phyloP scores from a whole-genome alignment of 30 jellyfish, hydroid and myxozoan species.

The Hydractinia symbiolongicarpus region DNA sequence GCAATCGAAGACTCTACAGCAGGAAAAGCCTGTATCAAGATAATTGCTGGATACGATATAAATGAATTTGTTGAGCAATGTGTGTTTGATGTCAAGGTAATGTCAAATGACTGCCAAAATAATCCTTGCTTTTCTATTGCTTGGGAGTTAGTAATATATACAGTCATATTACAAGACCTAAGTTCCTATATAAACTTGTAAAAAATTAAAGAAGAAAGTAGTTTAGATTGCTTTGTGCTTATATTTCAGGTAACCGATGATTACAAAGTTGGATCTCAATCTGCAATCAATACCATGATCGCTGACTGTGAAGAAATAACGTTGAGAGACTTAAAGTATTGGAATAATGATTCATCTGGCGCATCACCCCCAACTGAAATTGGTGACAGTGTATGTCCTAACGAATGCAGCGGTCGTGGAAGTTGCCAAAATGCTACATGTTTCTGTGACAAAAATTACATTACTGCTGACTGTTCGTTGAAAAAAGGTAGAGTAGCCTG shows the following conservation, averaged over 20 bases:
- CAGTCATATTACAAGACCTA: not conserved
- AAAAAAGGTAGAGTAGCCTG: constrained; percentile 17
- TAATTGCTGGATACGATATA: constrained; percentile 36
- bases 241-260: constrained; percentile 13
- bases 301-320: constrained; percentile 27
- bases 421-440: constrained; percentile 78
- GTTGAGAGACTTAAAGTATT: constrained; percentile 13
- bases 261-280: constrained; percentile 11
- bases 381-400: constrained; percentile 68
- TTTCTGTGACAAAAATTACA: constrained; percentile 48
- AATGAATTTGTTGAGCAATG: constrained; percentile 49
- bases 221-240: not conserved
- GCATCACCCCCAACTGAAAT: constrained; percentile 62
- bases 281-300: constrained; percentile 28
- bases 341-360: constrained; percentile 24
- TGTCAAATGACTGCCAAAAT: no score
- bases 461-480: constrained; percentile 77
- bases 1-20: constrained; percentile 34
- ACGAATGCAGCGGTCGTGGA: constrained; percentile 79
- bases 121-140: not conserved
- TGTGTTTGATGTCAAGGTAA: constrained; percentile 65
- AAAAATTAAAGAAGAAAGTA: not conserved
- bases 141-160: not conserved
- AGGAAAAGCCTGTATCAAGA: constrained; percentile 44
- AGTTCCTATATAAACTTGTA: not conserved